Evolutionary conservation across 2,113 vertebrate genomes (phyloP).

Genomic region (Nematolebias whitei): DNA sequence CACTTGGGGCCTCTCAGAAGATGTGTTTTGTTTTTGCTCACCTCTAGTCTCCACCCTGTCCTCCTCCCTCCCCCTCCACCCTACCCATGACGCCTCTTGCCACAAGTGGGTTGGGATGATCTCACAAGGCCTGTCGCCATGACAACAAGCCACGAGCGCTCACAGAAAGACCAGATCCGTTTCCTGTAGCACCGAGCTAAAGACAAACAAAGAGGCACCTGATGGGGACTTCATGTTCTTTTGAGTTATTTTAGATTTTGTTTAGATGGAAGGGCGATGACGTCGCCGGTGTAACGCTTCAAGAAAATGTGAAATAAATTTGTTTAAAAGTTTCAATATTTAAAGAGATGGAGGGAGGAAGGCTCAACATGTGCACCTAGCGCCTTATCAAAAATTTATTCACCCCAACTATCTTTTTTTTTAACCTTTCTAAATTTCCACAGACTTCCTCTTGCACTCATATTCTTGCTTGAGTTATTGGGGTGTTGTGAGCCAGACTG

Average conservation of each 20-base stretch:
- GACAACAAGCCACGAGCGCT: conserved; percentile 57
- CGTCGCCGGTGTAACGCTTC: background rate
- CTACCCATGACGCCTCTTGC: conserved; percentile 64
- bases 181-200: conserved; percentile 42
- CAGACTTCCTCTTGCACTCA: no score
- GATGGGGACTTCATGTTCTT: conserved; percentile 15
- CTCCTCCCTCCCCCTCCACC: background rate
- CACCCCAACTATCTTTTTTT: conserved; percentile 16
- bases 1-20: conserved; percentile 46
- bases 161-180: conserved; percentile 49
- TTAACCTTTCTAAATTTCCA: conserved; percentile 3
- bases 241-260: conserved; percentile 14
- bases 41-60: conserved; percentile 8
- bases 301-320: background rate
- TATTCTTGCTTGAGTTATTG: conserved; percentile 39
- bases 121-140: conserved; percentile 71
- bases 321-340: no score
- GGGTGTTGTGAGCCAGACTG: conserved; percentile 29
- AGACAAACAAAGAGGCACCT: conserved; percentile 32
- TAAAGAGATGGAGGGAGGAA: background rate
- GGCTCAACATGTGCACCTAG: background rate
- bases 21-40: conserved; percentile 72
- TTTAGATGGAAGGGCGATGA: conserved; percentile 1
- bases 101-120: conserved; percentile 64
- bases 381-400: conserved; percentile 1